A percentile compares a stretch with the other conserved stretches of the same genome.
Conservation (phyloP, 2,888 invertebrate genomes). For the Peribatodes rhomboidaria region DNA sequence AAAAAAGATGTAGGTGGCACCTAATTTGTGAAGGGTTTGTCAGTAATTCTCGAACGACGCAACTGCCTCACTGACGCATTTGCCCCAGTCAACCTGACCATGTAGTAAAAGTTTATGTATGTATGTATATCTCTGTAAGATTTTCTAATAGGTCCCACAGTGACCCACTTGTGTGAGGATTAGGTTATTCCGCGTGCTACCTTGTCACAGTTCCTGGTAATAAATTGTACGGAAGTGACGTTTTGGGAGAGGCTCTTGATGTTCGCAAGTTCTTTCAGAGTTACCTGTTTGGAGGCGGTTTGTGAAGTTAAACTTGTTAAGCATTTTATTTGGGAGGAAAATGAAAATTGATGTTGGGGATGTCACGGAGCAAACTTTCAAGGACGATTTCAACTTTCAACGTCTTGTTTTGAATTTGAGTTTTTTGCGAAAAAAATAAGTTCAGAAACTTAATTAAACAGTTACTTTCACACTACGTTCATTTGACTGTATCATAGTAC, state of each 20-base stretch:
- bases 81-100: too few species aligned
- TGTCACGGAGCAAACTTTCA: conserved; percentile 15
- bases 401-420: not conserved
- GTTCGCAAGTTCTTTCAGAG: conserved; percentile 25
- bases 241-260: conserved; percentile 33
- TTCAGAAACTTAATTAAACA: too few species aligned
- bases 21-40: too few species aligned
- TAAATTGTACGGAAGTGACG: conserved; percentile 50
- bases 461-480: too few species aligned
- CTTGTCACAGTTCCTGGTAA: conserved; percentile 62
- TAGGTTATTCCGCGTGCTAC: conserved; percentile 64
- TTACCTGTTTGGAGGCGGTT: conserved; percentile 21
- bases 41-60: too few species aligned
- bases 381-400: not conserved
- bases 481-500: too few species aligned
- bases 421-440: conserved; percentile 7
- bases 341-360: conserved; percentile 18
- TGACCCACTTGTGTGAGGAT: conserved; percentile 75
- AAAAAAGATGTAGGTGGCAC: too few species aligned
- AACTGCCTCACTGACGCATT: too few species aligned
- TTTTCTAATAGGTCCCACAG: conserved; percentile 48
- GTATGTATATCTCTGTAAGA: not conserved
- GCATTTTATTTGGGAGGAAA: conserved; percentile 19
- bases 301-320: conserved; percentile 17
- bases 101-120: too few species aligned